Percentiles rank a stretch among this genome's conserved stretches.
phyloP scores from a whole-genome alignment of 2,113 vertebrate genomes.

The Felis chaus region DNA sequence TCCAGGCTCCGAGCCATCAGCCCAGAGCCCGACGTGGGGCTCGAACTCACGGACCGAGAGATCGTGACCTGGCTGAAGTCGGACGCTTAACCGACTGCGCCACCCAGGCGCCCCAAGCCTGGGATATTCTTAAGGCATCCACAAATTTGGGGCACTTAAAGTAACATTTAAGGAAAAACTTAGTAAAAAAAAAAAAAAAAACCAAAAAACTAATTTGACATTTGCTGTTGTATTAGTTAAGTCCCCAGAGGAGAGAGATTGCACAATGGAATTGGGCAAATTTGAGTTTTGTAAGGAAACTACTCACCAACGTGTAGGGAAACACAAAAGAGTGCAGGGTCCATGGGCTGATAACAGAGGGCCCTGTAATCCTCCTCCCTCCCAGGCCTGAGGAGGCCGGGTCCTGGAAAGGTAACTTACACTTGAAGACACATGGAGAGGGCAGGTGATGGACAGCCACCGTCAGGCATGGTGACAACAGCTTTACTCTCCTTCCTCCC shows the following conservation, averaged over 20 bases:
- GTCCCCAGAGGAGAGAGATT: background rate
- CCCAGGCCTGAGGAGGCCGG: no score
- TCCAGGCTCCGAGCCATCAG: no score
- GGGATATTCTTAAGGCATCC: background rate
- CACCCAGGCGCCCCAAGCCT: background rate
- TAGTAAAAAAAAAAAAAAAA: no score
- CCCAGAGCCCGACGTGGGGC: no score
- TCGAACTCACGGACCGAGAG: no score
- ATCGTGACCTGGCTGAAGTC: no score
- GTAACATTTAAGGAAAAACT: background rate
- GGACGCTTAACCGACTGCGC: no score
- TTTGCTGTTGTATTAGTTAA: background rate
- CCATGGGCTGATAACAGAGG: background rate
- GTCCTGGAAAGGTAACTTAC: background rate
- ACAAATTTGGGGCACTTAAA: background rate
- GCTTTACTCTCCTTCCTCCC: background rate
- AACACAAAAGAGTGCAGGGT: background rate
- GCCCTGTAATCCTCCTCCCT: accelerated
- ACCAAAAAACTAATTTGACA: background rate
- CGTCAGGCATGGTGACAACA: accelerated
- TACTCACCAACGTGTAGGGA: background rate
- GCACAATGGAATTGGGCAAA: background rate
- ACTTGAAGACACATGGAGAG: background rate
- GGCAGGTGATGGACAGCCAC: background rate
- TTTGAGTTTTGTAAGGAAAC: background rate